phyloP scores from a whole-genome alignment of 1,140 invertebrate species.

The Ectropis grisescens region DNA sequence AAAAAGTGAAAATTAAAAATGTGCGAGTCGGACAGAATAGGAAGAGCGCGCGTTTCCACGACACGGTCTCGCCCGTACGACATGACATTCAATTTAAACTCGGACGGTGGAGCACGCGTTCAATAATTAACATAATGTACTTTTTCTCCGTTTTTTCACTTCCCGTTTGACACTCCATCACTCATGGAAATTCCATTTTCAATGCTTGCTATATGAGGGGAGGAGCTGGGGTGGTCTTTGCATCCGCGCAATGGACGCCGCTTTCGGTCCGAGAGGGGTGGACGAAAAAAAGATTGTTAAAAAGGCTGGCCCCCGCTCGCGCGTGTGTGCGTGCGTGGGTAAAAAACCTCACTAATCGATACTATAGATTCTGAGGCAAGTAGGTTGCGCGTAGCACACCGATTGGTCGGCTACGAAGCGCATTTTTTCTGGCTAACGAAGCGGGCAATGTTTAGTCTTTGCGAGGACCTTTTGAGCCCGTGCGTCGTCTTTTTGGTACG shows the following conservation, averaged over 20 bases:
- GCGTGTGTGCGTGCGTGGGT: conserved; percentile 62
- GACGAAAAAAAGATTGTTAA: conserved; percentile 68
- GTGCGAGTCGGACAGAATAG: conserved; percentile 8
- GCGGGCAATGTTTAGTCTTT: conserved; percentile 58
- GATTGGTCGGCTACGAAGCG: conserved; percentile 40
- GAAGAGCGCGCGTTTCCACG: conserved; percentile 20
- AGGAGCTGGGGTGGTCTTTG: conserved; percentile 59
- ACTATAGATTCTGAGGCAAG: conserved; percentile 68
- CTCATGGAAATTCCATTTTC: conserved; percentile 70
- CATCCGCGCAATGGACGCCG: conserved; percentile 66
- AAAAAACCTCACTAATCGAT: conserved; percentile 65
- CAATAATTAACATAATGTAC: conserved; percentile 69
- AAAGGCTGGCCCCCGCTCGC: conserved; percentile 59
- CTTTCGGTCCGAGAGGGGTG: conserved; percentile 52
- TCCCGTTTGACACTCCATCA: conserved; percentile 70
- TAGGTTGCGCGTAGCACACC: conserved; percentile 50
- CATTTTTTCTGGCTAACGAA: conserved; percentile 58
- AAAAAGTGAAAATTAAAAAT: conserved; percentile 12
- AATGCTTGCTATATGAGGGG: conserved; percentile 58
- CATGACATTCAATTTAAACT: conserved; percentile 65
- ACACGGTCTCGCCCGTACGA: conserved; percentile 16
- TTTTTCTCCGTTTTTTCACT: conserved; percentile 67
- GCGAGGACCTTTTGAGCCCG: conserved; percentile 46
- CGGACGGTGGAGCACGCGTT: conserved; percentile 44
- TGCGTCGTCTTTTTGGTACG: conserved; percentile 35